Evolutionary conservation across 2,113 vertebrate species (phyloP), one percentile per base, ranked within the genome.

Genomic region (Athene cunicularia): DNA sequence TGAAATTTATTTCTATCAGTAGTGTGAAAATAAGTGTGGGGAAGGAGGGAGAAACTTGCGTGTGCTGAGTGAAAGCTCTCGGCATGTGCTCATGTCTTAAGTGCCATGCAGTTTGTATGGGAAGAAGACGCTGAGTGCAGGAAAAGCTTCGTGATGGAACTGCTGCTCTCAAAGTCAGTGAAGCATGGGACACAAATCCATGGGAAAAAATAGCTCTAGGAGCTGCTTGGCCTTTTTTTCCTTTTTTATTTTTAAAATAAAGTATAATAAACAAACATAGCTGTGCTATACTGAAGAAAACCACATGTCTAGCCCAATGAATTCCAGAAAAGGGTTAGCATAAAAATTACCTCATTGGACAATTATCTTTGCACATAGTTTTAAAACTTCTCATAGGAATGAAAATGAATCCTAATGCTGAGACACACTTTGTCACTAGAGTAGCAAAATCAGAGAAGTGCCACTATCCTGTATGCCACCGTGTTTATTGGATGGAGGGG

Each of bases 71-170:
- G 68, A 62, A 83, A 45, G 33, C 8, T 93, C 77, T 14, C n/a
- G 45, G 55, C 22, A 6, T 22, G 50, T 0, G 2, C 16, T 85
- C 1, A 0, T 8, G 1, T 67, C 37, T 56, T 52, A 33, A 71
- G 62, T 22, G 64, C 27, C 26, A 71, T 41, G 70, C 20, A 33
- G 37, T 60, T 76, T 47, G 23, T 59, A 18, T 47, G 71, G 43
- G 53, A 75, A 71, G 56, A 70, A 10, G 52, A 49, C 27, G 14
- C 1, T 0, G 35, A 35, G 24, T 45, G n/a, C 52, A 76, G 64
- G 2, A 5, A 76, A 90, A 90, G 43, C 35, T 45, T 86, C 10
- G 13, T 1, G 1, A 22, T 84, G 76, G 58, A 73, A 73, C 5
- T 87, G 80, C 35, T 70, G 53, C 22, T 24, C 11, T 76, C 24